Conservation (phyloP, 1,140 invertebrate genomes). For the Rhizoglyphus robini region DNA sequence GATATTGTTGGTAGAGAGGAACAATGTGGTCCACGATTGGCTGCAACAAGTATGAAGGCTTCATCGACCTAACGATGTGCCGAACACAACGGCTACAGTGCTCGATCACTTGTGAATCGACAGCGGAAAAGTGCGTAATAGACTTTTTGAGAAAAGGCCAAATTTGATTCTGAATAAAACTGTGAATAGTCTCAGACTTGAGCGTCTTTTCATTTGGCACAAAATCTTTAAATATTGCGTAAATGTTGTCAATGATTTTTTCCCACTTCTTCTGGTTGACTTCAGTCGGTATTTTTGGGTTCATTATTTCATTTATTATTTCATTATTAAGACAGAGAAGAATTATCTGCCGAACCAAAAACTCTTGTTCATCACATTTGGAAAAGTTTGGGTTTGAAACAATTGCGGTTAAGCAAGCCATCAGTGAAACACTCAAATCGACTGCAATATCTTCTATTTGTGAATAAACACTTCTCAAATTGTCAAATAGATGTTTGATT, state of each 20-base stretch:
- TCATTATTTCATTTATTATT: conserved; percentile 6
- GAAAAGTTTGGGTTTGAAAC: neutral
- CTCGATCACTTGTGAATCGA: conserved; percentile 76
- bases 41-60: conserved; percentile 20
- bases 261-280: conserved; percentile 30
- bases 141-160: conserved; percentile 19
- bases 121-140: conserved; percentile 20
- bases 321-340: neutral
- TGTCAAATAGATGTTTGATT: conserved; percentile 13
- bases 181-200: neutral
- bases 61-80: conserved; percentile 62
- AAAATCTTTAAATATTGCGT: conserved; percentile 56
- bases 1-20: conserved; percentile 56
- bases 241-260: conserved; percentile 75
- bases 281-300: neutral
- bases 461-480: neutral
- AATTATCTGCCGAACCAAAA: conserved; percentile 13
- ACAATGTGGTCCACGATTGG: conserved; percentile 49
- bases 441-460: conserved; percentile 5
- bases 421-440: conserved; percentile 2
- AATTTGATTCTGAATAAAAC: conserved; percentile 13
- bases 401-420: conserved; percentile 1
- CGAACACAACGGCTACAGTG: conserved; percentile 73
- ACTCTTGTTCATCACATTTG: conserved; percentile 16
- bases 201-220: conserved; percentile 5